Percentiles rank a stretch among this genome's conserved stretches.
Conservation (phyloP, 2,797 vertebrate species). For the Borostomias antarcticus region DNA sequence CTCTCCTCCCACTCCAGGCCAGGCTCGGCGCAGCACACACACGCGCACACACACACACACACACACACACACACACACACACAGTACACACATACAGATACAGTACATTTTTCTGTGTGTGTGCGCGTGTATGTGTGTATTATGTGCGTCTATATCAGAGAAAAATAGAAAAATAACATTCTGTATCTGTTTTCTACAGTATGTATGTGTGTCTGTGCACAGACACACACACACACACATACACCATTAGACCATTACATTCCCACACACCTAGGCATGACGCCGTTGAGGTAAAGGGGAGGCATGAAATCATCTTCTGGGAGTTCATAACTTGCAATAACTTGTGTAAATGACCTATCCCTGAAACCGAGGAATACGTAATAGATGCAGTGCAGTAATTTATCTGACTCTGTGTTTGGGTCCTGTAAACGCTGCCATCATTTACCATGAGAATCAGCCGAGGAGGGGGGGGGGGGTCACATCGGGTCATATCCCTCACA, state of each 20-base stretch:
- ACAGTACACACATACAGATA: slow-evolving; percentile 26
- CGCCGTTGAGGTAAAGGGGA: neutral
- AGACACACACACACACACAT: slow-evolving; percentile 6
- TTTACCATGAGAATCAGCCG: too few relatives aligned
- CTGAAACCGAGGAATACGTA: neutral
- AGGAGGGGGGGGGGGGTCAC: neutral
- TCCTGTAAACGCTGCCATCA: neutral
- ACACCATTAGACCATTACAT: neutral
- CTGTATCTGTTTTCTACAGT: too few relatives aligned
- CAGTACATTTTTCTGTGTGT: neutral
- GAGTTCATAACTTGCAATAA: neutral
- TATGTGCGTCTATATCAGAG: too few relatives aligned
- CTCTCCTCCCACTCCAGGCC: slow-evolving; percentile 76
- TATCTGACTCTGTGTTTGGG: neutral
- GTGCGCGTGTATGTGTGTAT: too few relatives aligned
- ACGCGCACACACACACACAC: neutral
- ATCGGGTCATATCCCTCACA: slow-evolving; percentile 1
- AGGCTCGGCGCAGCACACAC: slow-evolving; percentile 48
- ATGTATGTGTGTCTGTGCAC: neutral
- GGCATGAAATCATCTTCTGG: neutral
- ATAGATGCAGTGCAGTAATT: neutral
- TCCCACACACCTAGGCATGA: neutral
- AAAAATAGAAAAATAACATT: too few relatives aligned
- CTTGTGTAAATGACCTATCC: neutral
- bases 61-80: slow-evolving; percentile 17